Evolutionary conservation across 2,113 vertebrate species (phyloP).

Genomic region (Poeciliopsis turrubarensis): DNA sequence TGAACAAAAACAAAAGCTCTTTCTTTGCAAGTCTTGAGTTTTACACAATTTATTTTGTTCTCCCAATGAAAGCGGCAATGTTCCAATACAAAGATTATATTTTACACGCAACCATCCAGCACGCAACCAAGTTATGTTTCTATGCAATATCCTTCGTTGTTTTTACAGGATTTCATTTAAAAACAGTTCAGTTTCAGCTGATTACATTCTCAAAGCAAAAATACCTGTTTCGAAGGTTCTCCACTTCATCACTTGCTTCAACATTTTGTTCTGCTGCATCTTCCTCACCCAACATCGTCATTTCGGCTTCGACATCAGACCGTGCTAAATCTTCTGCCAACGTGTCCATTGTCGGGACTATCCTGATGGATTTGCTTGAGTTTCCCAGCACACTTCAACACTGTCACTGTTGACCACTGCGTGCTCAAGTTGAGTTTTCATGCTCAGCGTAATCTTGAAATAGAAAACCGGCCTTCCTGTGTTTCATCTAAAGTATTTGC

Average conservation of each 20-base stretch:
- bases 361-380: slow-evolving; percentile 28
- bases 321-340: slow-evolving; percentile 62
- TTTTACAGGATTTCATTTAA: neutral
- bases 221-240: slow-evolving; percentile 85
- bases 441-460: slow-evolving; percentile 90
- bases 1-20: neutral
- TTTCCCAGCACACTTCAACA: slow-evolving; percentile 29
- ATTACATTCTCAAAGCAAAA: neutral
- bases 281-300: slow-evolving; percentile 72
- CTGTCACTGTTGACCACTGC: slow-evolving; percentile 49
- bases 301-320: slow-evolving; percentile 71
- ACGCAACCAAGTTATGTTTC: no score
- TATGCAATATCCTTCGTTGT: no score
- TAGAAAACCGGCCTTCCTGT: slow-evolving; percentile 82
- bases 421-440: slow-evolving; percentile 65
- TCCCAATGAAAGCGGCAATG: neutral
- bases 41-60: neutral
- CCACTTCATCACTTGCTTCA: slow-evolving; percentile 73
- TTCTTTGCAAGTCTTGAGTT: neutral
- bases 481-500: slow-evolving; percentile 61
- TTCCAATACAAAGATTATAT: no score
- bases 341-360: slow-evolving; percentile 69
- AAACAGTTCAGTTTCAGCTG: neutral
- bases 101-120: no score
- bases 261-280: slow-evolving; percentile 35